Evolutionary conservation across 2,113 vertebrate genomes (phyloP), one percentile per base, ranked within the genome.

Genomic region (Pholis gunnellus): DNA sequence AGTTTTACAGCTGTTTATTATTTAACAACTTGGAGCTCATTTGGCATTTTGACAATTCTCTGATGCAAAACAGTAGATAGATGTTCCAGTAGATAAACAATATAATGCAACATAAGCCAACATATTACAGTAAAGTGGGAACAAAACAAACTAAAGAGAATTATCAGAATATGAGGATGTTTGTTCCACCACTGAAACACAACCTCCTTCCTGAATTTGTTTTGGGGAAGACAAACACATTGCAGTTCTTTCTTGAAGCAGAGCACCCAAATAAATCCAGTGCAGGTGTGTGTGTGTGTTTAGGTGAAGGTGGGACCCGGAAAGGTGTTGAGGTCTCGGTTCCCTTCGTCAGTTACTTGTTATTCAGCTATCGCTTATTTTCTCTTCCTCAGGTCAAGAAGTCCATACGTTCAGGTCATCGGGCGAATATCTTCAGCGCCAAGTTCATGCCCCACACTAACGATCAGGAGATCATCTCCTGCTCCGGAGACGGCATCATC

Each of bases 381-480:
- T 17, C 22, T 68, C 22, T 14, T 54, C 63, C 25, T 72, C 83
- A 99, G 98, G 97, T 99, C 89, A 97, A 99, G 93, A 97, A 97
- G 31, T 98, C 97, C 0, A 99, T 99, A 93, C 97, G 97, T 79
- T 99, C 98, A 70, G 97, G 98, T 85, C 98, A 99, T 77, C 96
- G 98, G 86, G 97, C 98, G 73, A 99, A 99, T 81, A 99, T 99
- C 94, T 99, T 99, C 95, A 99, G 98, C 70, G 98, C 98, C 22
- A 99, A 99, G 91, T 99, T 99, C 93, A 95, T 99, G 91, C 98
- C 98, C 0, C 97, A 97, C 89, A 99, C 98, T 61, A 98, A 96
- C 78, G 97, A 99, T 89, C 97, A 97, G 85, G 97, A 99, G 94
- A 98, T 99, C 87, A 94, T 99, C 78, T 99, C 98, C 72, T 99